Percentiles rank a stretch among this genome's conserved stretches.
phyloP scores from a whole-genome alignment of 2,797 vertebrate species.

The Capromys pilorides region DNA sequence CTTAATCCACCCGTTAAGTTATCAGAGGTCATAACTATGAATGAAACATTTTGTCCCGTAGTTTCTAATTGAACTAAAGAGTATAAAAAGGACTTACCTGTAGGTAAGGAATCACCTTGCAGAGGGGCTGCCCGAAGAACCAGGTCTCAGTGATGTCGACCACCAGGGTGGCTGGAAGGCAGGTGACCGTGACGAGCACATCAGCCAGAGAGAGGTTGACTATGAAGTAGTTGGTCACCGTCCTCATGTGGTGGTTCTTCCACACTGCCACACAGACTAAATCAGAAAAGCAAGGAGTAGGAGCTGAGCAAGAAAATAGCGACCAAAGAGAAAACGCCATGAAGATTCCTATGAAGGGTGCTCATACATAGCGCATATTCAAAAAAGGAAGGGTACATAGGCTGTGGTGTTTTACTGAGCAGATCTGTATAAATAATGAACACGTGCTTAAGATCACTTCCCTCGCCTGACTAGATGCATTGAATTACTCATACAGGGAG shows the following conservation, averaged over 20 bases:
- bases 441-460: neutral
- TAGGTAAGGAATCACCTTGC: slow-evolving; percentile 96
- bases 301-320: neutral
- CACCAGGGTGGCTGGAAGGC: slow-evolving; percentile 96
- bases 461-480: neutral
- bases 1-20: neutral
- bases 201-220: slow-evolving; percentile 98
- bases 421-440: neutral
- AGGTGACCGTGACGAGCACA: slow-evolving; percentile 96
- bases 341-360: neutral
- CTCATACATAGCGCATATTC: neutral
- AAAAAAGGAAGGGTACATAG: neutral
- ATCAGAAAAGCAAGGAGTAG: slow-evolving; percentile 59
- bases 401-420: neutral
- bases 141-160: slow-evolving; percentile 99
- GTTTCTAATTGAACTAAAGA: neutral
- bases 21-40: neutral
- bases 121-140: slow-evolving; percentile 96
- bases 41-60: neutral
- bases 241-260: slow-evolving; percentile 98
- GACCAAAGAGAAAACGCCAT: neutral
- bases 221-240: slow-evolving; percentile 99
- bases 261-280: slow-evolving; percentile 98
- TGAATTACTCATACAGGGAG: neutral
- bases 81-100: slow-evolving; percentile 87